Evolutionary conservation across 2,113 vertebrate species (phyloP), one percentile per base, ranked within the genome.

Genomic region (Sphaerodactylus townsendi): DNA sequence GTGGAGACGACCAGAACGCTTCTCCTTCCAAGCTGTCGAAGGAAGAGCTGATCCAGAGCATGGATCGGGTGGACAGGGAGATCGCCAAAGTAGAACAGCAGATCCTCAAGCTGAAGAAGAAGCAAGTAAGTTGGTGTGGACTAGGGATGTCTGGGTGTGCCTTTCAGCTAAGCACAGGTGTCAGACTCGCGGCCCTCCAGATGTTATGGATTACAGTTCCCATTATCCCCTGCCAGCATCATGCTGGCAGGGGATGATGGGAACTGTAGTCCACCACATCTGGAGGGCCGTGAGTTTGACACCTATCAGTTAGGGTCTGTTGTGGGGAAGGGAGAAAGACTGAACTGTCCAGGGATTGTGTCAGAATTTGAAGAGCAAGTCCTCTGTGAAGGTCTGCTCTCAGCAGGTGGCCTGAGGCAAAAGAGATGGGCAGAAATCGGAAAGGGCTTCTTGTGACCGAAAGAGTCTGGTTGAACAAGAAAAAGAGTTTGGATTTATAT

Each of bases 61-160:
- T 99, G 99, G 99, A 99, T 92, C 98, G 98, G 0, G 98, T 99
- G 3, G 99, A 99, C 94, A 92, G 98, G 3, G 98, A 99, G 91
- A 99, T 99, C 70, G 99, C 99, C 0, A 99, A 99, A 95, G 99
- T 99, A 82, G 99, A 99, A 86, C 99, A 99, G 91, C 98, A 99
- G 95, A 99, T 99, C 93, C 97, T 98, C 88, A 99, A 99, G 85
- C 92, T 99, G 90, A 99, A 98, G 96, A 99, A 99, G 94, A 99
- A 99, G 85, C 99, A 99, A 97, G 99, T 99, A 94, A 90, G 94
- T 80, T 3, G 4, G 0, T 2, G 33, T 11, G 46, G 64, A 25
- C 21, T 28, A 25, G 64, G 41, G 21, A 13, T 10, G 10, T 11
- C 3, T 1, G 19, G 17, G 25, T 13, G 2, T 30, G 21, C n/a